Conservation (phyloP, 1,140 invertebrate species). For the Brachionus paranguensis region DNA sequence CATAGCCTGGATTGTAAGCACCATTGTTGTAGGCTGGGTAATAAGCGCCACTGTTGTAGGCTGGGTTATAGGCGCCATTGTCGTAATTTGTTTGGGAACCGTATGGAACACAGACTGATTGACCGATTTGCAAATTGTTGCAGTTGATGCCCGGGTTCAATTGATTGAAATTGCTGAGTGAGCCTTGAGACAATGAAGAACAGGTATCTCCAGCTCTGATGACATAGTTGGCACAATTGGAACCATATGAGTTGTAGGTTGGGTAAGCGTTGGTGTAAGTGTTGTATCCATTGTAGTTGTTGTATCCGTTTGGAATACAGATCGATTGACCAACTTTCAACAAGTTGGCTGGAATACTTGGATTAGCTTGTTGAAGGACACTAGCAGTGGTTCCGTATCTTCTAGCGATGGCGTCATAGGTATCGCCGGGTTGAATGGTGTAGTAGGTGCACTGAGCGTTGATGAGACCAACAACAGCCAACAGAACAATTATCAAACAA, state of each 20-base stretch:
- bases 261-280: not conserved
- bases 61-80: not conserved
- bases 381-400: not conserved
- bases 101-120: not conserved
- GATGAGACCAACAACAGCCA: not conserved
- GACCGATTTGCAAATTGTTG: not conserved
- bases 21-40: not conserved
- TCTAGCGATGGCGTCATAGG: not conserved
- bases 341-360: not conserved
- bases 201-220: not conserved
- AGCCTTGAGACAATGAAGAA: not conserved
- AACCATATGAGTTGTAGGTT: not conserved
- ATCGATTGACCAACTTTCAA: not conserved
- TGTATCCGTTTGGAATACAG: not conserved
- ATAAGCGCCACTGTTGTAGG: not conserved
- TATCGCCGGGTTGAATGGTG: conserved; percentile 2
- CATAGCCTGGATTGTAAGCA: not conserved
- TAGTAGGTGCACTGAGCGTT: not conserved
- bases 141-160: conserved; percentile 6
- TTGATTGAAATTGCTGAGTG: not conserved
- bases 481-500: not conserved
- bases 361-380: not conserved
- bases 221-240: not conserved
- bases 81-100: not conserved
- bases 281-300: not conserved